A percentile compares a stretch with the other conserved stretches of the same genome.
Evolutionary conservation across 2,113 vertebrate genomes (phyloP).

Genomic region (Eretmochelys imbricata): DNA sequence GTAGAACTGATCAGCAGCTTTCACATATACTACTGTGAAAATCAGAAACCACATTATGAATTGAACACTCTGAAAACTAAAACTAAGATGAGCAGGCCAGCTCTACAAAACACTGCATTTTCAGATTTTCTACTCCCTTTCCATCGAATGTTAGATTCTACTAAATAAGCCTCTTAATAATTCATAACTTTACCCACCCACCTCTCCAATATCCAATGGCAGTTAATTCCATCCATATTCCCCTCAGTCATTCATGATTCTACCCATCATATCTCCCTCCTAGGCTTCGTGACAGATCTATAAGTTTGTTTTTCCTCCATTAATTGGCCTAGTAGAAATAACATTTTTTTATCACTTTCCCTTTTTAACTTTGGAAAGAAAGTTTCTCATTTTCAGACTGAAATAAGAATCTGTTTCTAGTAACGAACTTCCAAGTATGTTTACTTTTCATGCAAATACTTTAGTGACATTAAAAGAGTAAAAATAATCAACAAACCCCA

Average conservation of each 20-base stretch:
- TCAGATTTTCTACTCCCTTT: background rate
- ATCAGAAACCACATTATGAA: background rate
- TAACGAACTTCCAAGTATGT: background rate
- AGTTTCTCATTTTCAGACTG: background rate
- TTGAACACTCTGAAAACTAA: background rate
- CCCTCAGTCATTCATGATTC: background rate
- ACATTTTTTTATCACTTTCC: slow-evolving; percentile 17
- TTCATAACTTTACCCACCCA: background rate
- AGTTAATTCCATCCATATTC: background rate
- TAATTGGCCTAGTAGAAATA: slow-evolving; percentile 14
- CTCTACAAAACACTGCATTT: no score
- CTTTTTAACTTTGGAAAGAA: background rate
- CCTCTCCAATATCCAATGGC: background rate
- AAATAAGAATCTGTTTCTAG: background rate
- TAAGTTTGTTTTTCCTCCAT: background rate
- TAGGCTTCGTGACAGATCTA: background rate
- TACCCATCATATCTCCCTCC: background rate
- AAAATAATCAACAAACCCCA: slow-evolving; percentile 24
- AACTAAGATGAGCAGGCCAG: background rate
- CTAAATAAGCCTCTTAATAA: background rate
- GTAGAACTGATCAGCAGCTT: background rate
- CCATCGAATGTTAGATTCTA: background rate
- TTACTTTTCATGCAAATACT: slow-evolving; percentile 21
- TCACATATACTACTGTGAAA: background rate
- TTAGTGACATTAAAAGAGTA: slow-evolving; percentile 1